Evolutionary conservation across 2,888 invertebrate genomes (phyloP).

Genomic region (Scaptomyza caliginosa): DNA sequence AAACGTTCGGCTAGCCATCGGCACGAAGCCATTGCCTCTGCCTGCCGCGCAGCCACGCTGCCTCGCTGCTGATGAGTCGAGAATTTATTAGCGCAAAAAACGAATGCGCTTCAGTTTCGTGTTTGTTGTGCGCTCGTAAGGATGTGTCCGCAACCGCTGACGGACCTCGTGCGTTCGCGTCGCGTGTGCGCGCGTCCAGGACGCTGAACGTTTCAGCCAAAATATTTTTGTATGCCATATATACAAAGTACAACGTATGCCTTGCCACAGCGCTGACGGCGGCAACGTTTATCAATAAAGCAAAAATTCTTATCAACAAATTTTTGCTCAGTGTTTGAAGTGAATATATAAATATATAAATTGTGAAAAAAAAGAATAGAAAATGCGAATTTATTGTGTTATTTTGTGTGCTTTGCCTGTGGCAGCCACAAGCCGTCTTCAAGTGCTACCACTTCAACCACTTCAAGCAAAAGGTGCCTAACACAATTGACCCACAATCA

Average conservation of each 20-base stretch:
- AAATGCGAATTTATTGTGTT: conserved; percentile 2
- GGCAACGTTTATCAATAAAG: conserved; percentile 6
- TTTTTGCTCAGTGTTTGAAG: conserved; percentile 35
- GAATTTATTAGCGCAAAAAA: conserved; percentile 76
- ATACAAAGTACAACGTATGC: conserved; percentile 1
- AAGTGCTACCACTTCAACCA: conserved; percentile 7
- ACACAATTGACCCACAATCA: conserved; percentile 43
- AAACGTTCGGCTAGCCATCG: neutral
- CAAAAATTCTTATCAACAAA: neutral
- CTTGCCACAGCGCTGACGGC: conserved; percentile 23
- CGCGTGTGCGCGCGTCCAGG: conserved; percentile 73
- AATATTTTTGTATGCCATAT: conserved; percentile 27
- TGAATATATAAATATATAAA: conserved; percentile 7
- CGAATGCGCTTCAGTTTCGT: conserved; percentile 82
- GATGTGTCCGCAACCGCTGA: conserved; percentile 81
- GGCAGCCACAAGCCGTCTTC: conserved; percentile 24
- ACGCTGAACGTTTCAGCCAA: conserved; percentile 55
- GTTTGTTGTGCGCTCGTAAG: conserved; percentile 83
- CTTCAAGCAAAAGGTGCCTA: conserved; percentile 51
- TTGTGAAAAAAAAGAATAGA: conserved; percentile 3
- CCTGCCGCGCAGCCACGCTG: conserved; percentile 16
- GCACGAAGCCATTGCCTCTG: conserved; percentile 31
- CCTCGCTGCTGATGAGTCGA: conserved; percentile 51
- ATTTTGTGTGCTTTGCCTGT: conserved; percentile 8
- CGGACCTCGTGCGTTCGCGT: conserved; percentile 75